Evolutionary conservation across 1,140 invertebrate species (phyloP).

Genomic region (Caenorhabditis latens): DNA sequence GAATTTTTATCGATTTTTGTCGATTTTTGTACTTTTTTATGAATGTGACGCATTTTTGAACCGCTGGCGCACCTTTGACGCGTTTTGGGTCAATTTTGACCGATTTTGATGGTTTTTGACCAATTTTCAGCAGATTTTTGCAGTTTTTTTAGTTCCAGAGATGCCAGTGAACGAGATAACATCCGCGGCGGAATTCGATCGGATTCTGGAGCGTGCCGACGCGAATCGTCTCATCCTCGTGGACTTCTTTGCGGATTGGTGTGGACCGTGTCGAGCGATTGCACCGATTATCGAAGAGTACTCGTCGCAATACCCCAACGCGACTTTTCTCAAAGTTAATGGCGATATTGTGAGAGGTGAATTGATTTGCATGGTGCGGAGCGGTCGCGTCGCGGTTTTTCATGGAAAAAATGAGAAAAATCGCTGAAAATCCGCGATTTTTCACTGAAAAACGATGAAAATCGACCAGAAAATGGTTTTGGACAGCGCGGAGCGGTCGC

Average conservation of each 20-base stretch:
- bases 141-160: neutral
- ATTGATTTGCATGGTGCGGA: too few species aligned
- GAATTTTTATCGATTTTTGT: neutral
- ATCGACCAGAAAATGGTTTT: too few species aligned
- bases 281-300: neutral
- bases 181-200: neutral
- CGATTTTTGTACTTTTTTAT: too few species aligned
- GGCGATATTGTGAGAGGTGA: slow-evolving; percentile 1
- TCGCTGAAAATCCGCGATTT: neutral
- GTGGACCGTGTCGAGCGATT: slow-evolving; percentile 26
- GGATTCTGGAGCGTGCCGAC: neutral
- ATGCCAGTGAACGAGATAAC: neutral
- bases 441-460: too few species aligned
- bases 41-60: too few species aligned
- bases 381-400: too few species aligned
- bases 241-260: slow-evolving; percentile 17
- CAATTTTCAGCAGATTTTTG: too few species aligned
- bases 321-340: slow-evolving; percentile 25
- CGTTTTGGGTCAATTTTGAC: too few species aligned
- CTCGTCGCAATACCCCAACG: neutral
- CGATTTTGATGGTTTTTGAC: too few species aligned
- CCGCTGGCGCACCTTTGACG: too few species aligned
- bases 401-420: neutral
- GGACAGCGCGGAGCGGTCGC: too few species aligned
- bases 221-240: slow-evolving; percentile 18